Percentiles rank a stretch among this genome's conserved stretches.
These are phyloP conservation scores for Lindbergichthys nudifrons DNA, from an alignment of 2,797 vertebrate genomes.

Conservation along the genomic window DNA sequence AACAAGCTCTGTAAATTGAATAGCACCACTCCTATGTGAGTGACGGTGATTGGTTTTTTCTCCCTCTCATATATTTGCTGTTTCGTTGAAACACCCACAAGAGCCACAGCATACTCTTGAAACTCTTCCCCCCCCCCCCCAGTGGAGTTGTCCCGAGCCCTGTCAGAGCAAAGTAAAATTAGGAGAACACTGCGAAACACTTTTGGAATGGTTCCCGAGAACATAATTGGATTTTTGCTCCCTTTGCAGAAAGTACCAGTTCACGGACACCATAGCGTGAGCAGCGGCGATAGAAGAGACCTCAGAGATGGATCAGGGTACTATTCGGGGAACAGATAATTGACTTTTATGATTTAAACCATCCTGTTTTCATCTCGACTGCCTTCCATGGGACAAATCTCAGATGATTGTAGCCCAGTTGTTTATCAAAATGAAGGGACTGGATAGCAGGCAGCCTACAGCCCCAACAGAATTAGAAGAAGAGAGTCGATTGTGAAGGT, in stretches of 20 bases:
- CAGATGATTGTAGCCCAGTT: slow-evolving; percentile 48
- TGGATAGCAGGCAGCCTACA: slow-evolving; percentile 37
- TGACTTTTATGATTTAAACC: slow-evolving; percentile 71
- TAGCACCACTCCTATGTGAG: background rate
- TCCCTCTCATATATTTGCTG: background rate
- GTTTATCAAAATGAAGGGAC: slow-evolving; percentile 64
- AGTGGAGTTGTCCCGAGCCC: slow-evolving; percentile 22
- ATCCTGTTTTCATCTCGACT: slow-evolving; percentile 52
- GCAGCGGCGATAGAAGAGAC: slow-evolving; percentile 48
- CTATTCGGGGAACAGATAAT: slow-evolving; percentile 56
- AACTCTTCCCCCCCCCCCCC: slow-evolving; percentile 6
- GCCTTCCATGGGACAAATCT: slow-evolving; percentile 38
- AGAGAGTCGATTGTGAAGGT: background rate
- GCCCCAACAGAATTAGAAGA: slow-evolving; percentile 35
- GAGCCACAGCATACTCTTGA: slow-evolving; percentile 22
- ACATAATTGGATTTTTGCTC: slow-evolving; percentile 62
- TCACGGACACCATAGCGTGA: slow-evolving; percentile 36
- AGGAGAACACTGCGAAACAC: slow-evolving; percentile 20
- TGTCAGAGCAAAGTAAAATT: slow-evolving; percentile 33
- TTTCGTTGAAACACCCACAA: slow-evolving; percentile 4
- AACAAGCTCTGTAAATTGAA: slow-evolving; percentile 44
- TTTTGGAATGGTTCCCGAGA: slow-evolving; percentile 25
- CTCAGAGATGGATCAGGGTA: slow-evolving; percentile 43
- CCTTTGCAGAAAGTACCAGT: slow-evolving; percentile 38
- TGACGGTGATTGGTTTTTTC: slow-evolving; percentile 11